A percentile compares a stretch with the other conserved stretches of the same genome.
These are phyloP conservation scores for Cataglyphis hispanica DNA, from an alignment of 1,140 invertebrate species.

Conservation along the genomic window DNA sequence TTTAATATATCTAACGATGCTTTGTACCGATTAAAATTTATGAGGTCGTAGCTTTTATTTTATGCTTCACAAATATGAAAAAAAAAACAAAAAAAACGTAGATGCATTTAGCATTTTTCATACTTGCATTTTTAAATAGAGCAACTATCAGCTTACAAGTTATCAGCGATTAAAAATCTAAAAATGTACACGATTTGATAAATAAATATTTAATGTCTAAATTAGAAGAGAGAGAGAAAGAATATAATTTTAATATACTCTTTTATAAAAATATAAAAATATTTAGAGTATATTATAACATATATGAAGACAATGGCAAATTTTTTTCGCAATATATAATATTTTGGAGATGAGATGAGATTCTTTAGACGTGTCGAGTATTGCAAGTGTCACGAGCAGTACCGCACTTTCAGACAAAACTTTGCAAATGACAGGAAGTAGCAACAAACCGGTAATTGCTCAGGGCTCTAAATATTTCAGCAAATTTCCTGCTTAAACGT, in stretches of 20 bases:
- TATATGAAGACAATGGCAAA: background rate
- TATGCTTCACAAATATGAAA: background rate
- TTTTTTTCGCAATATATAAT: background rate
- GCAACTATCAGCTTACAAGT: background rate
- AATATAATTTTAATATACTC: background rate
- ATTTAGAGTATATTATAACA: background rate
- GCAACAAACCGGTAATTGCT: constrained; percentile 2
- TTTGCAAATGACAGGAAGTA: constrained; percentile 45
- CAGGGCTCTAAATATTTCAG: constrained; percentile 56
- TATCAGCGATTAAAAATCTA: background rate
- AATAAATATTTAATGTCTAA: background rate
- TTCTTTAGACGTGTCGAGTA: background rate
- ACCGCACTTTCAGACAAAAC: background rate
- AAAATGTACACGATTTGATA: background rate
- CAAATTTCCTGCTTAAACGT: constrained; percentile 42
- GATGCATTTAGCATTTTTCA: background rate
- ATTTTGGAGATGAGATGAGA: constrained; percentile 2
- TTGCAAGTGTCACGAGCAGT: constrained; percentile 22
- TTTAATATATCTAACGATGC: background rate
- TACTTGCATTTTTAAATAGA: background rate
- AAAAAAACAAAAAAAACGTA: background rate
- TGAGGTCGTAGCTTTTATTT: background rate
- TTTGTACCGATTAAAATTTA: background rate
- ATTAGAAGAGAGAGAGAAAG: background rate
- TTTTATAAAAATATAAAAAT: constrained; percentile 5